These are phyloP conservation scores for Blastomussa wellsi DNA, from an alignment of 92 coral and sea anemone species.

Conservation along the genomic window DNA sequence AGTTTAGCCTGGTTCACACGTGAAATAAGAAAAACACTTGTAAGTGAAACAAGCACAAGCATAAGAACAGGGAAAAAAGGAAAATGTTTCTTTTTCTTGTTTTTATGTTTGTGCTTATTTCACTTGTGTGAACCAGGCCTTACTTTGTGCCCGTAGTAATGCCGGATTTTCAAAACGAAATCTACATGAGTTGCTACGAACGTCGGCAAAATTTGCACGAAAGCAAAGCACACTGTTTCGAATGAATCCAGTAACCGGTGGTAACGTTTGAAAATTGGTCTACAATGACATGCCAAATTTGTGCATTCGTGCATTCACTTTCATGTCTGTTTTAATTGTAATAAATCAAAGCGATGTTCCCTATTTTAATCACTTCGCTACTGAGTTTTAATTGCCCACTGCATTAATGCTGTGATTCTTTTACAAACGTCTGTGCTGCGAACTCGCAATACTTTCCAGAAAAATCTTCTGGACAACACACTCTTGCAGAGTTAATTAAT, in stretches of 20 bases:
- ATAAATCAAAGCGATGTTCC: background rate
- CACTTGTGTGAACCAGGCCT: too few relatives aligned
- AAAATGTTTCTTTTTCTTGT: too few relatives aligned
- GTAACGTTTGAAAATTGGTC: background rate
- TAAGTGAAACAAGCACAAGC: too few relatives aligned
- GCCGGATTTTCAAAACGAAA: background rate
- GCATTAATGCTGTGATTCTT: background rate
- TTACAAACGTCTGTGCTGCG: background rate
- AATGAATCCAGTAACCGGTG: background rate
- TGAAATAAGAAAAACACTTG: too few relatives aligned
- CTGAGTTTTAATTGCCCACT: background rate
- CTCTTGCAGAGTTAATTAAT: background rate
- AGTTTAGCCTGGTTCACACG: too few relatives aligned
- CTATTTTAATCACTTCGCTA: background rate
- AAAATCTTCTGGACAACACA: background rate
- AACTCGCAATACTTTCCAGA: background rate
- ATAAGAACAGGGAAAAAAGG: too few relatives aligned
- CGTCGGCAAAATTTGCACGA: background rate
- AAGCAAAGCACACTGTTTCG: too few relatives aligned
- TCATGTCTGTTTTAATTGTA: too few relatives aligned
- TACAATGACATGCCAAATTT: background rate
- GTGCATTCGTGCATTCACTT: background rate
- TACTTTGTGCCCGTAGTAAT: background rate
- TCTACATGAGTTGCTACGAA: background rate
- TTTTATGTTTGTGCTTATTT: too few relatives aligned